phyloP scores from a whole-genome alignment of 2,113 vertebrate genomes.

The Cricetomys ansorgei region DNA sequence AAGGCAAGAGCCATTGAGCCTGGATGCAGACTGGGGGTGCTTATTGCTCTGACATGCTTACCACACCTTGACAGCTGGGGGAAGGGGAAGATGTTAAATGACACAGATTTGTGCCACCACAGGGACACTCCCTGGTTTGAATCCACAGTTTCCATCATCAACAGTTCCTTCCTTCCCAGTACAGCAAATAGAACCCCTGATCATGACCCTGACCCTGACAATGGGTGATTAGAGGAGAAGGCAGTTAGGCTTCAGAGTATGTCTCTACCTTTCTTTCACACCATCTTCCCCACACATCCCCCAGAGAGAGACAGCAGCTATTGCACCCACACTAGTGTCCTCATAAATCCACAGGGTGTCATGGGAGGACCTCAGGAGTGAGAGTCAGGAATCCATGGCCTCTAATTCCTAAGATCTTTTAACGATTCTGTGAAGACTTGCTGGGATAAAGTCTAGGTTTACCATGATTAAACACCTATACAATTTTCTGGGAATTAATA shows the following conservation, averaged over 20 bases:
- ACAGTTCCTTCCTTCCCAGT: neutral
- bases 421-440: neutral
- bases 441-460: neutral
- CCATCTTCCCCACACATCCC: neutral
- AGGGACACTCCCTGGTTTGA: accelerated
- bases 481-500: neutral
- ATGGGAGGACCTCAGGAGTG: neutral
- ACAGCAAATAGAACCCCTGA: neutral
- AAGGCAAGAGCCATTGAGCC: neutral
- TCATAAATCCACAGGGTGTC: accelerated
- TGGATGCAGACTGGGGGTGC: neutral
- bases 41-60: neutral
- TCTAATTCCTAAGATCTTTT: neutral
- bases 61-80: neutral
- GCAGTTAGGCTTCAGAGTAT: neutral
- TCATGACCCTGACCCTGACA: neutral
- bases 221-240: neutral
- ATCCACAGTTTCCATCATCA: neutral
- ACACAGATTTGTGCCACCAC: neutral
- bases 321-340: neutral
- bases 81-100: too few species aligned
- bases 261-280: neutral
- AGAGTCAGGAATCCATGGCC: neutral
- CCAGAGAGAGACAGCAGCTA: neutral
- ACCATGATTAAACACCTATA: neutral